Base-by-base conservation (phyloP, 2,888 invertebrate genomes). In the Nomada ferruginata region DNA sequence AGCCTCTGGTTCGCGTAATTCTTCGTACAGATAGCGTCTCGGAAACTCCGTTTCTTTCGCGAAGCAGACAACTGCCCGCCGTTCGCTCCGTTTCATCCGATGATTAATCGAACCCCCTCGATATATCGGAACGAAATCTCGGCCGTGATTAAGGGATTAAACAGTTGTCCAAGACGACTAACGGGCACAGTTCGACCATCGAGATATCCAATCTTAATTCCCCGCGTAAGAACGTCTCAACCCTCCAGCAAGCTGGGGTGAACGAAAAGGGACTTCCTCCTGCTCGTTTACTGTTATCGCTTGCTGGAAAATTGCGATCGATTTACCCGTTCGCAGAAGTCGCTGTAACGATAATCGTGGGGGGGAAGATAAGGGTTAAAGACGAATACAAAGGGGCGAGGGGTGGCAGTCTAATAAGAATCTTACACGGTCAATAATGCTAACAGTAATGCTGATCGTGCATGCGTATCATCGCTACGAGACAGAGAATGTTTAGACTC, bases 161-260 rank as follows among this genome's bases (percentile, higher is more conserved):
- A 80, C 84, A 80, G 79, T 82, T 77, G 89, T 88, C 85, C 76
- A 68, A 50, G 20, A 29, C 68, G 69, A 44, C 60, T 69, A 82
- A 79, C 78, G 50, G 72, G 53, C 11, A 66, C 47, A 61, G 57
- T 70, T 76, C 77, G 59, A 63, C 60, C 76, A 61, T 64, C 69
- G 60, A 82, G 79, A 86, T 84, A 87, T 71, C 83, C 79, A 74
- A 80, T 74, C 84, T 84, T 88, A 84, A 88, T 87, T 78, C 78
- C 52, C 42, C 50, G 44, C 79, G 70, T 72, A 79, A 59, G 76
- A 65, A 86, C 86, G 70, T 79, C 70, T 71, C 74, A 53, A 29
- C 66, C 66, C 53, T 29, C 29, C 74, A 71, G n/a, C 55, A 26
- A 20, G 69, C 61, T 42, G 18, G 23, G 65, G 9, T 52, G 29